Conservation (phyloP, 2,113 vertebrate species). For the Tinamus guttatus region DNA sequence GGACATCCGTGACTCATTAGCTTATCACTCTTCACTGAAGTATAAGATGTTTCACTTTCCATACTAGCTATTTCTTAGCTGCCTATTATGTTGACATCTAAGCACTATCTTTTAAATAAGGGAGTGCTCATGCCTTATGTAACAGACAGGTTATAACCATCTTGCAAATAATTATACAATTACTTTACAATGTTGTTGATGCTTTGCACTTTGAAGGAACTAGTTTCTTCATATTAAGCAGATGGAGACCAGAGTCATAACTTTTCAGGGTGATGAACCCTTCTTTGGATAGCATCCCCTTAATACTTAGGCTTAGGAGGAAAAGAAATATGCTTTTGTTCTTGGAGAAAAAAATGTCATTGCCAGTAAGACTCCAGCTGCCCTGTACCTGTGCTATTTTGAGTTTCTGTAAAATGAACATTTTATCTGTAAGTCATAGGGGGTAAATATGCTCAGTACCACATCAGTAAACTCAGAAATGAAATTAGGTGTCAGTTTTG, state of each 20-base stretch:
- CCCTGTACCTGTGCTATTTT: not conserved
- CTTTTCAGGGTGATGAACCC: not conserved
- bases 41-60: not conserved
- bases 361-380: not conserved
- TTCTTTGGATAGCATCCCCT: not conserved
- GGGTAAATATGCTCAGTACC: not conserved
- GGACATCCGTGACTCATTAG: slow-evolving; percentile 25
- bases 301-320: not conserved
- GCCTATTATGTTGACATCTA: slow-evolving; percentile 1
- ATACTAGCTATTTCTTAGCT: not conserved
- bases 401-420: not conserved
- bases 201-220: not conserved
- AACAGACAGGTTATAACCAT: not conserved
- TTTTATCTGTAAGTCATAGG: not conserved
- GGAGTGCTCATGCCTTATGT: not conserved
- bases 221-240: not conserved
- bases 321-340: not conserved
- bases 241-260: not conserved
- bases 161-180: not conserved
- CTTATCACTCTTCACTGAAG: slow-evolving; percentile 1
- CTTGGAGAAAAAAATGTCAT: not conserved
- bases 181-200: not conserved
- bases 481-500: not conserved
- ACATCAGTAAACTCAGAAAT: not conserved
- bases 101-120: not conserved